Percentiles rank a stretch among this genome's conserved stretches.
Conservation (phyloP, 2,113 vertebrate genomes). For the Fregata magnificens region DNA sequence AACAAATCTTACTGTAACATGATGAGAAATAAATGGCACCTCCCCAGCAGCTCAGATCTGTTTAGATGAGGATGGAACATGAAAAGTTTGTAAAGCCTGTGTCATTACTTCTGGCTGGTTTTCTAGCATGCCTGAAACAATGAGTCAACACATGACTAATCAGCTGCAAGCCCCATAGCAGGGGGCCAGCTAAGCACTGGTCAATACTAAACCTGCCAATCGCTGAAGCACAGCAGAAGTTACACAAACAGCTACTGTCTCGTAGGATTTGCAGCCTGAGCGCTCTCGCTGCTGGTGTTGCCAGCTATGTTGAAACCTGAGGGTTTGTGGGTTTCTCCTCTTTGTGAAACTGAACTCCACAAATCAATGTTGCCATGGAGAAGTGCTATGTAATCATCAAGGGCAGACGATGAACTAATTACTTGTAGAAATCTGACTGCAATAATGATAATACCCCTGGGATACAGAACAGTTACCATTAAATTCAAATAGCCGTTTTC, state of each 20-base stretch:
- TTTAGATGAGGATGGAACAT: not conserved
- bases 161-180: not conserved
- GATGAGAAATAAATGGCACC: not conserved
- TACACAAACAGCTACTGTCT: not conserved
- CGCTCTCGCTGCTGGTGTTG: not conserved
- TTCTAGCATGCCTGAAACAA: not conserved
- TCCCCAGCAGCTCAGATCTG: not conserved
- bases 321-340: not conserved
- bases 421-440: conserved; percentile 5
- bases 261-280: not conserved
- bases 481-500: not conserved
- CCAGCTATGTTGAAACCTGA: not conserved
- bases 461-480: not conserved
- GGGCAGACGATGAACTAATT: conserved; percentile 2
- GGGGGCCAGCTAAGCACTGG: not conserved
- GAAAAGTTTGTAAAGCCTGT: not conserved
- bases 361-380: conserved; percentile 46
- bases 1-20: not conserved
- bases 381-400: not conserved
- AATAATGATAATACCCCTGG: not conserved
- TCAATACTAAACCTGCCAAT: not conserved
- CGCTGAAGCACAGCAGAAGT: not conserved
- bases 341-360: not conserved
- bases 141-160: not conserved
- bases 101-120: not conserved